Base-by-base conservation (phyloP, 2,113 vertebrate species). In the Hyperopisus bebe region DNA sequence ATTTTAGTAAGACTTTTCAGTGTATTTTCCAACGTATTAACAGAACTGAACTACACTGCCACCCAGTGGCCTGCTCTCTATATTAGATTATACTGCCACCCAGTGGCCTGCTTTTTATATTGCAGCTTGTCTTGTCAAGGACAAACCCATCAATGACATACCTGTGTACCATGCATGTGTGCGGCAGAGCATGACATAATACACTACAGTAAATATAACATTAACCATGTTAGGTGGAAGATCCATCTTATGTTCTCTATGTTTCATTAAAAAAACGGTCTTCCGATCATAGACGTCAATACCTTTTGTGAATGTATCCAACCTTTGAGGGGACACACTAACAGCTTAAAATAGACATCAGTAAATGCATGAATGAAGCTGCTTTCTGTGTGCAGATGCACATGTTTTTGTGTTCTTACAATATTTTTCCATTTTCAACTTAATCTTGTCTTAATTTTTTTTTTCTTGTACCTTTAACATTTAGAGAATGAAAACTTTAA, bases 11-110 rank as follows among this genome's bases (percentile, higher is more conserved):
- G 74, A 42, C 74, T 3, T 84, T 10, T 89, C n/a, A n/a, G 3
- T 47, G 31, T 31, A 24, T 58, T 50, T 77, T 77, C n/a, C 9
- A 50, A 15, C 82, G 8, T 50, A 42, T 31, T 44, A 58, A 19
- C 8, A 46, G n/a, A 83, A 42, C 62, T 88, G n/a, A 39, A 21
- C 55, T 88, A 62, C 39, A 92, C 92, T 94, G 92, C 92, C 93
- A 94, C 91, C 94, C 93, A 95, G 92, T 95, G 95, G 94, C 91
- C 17, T 88, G 35, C 84, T 24, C 31, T 44, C 89, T 88, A 92
- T 91, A 42, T 88, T 88, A 13, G 13, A 35, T 88, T 66, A 62
- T 42, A 92, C 92, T 94, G 92, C 92, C 93, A 94, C 91, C 94
- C 93, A 95, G 92, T 95, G 95, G 94, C 91, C 17, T 88, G 35